A percentile compares a stretch with the other conserved stretches of the same genome.
Conservation (phyloP, 2,113 vertebrate species). For the Albula glossodonta region DNA sequence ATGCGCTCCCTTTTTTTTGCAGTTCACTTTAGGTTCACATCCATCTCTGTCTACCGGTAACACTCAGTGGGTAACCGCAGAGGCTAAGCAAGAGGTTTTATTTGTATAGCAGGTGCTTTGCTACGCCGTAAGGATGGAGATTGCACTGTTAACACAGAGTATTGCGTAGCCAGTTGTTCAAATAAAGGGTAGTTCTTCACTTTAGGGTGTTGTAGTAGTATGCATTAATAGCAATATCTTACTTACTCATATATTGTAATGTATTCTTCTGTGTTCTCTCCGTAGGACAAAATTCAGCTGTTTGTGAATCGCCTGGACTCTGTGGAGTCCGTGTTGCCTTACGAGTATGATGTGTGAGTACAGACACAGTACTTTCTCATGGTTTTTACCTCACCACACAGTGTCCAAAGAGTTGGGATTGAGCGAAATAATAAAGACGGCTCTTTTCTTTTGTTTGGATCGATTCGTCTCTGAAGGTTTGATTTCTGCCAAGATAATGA, state of each 20-base stretch:
- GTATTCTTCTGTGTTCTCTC: slow-evolving; percentile 47
- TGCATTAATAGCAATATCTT: neutral
- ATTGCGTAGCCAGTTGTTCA: neutral
- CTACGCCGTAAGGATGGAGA: no score
- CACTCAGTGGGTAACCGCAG: no score
- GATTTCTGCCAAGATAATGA: slow-evolving; percentile 89
- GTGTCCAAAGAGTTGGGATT: neutral
- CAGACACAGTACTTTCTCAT: neutral
- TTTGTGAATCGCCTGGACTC: slow-evolving; percentile 98
- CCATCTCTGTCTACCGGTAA: no score
- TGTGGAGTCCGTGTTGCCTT: slow-evolving; percentile 97
- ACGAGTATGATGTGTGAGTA: slow-evolving; percentile 96
- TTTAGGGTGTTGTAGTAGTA: neutral
- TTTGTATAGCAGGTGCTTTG: no score
- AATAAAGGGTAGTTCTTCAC: neutral
- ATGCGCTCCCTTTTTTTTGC: no score
- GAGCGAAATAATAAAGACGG: neutral
- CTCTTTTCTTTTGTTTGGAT: neutral
- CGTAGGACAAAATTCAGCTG: slow-evolving; percentile 82
- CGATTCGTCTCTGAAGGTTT: slow-evolving; percentile 65
- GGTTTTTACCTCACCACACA: neutral
- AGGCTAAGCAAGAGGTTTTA: no score
- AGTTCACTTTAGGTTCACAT: no score
- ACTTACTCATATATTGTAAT: neutral
- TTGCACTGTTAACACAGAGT: no score